These are phyloP conservation scores for Coenobita brevimanus DNA, from an alignment of 1,140 invertebrate species.

Conservation along the genomic window DNA sequence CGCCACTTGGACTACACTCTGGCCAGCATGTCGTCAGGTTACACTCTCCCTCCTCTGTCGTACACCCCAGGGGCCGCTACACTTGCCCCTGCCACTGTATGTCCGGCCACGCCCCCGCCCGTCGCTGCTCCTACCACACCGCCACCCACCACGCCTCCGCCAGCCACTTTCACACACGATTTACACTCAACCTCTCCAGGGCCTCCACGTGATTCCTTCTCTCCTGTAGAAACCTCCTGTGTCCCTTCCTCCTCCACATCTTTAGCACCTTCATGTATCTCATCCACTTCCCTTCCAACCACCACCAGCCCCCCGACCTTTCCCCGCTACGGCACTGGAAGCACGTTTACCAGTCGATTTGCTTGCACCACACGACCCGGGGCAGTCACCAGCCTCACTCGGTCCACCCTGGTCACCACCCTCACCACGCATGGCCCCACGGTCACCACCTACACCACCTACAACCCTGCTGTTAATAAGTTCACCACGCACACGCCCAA, in stretches of 20 bases:
- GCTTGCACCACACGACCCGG: constrained; percentile 14
- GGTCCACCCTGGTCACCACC: constrained; percentile 19
- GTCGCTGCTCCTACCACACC: constrained; percentile 6
- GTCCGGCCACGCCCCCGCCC: background rate
- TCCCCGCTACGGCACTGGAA: constrained; percentile 21
- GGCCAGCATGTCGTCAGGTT: constrained; percentile 65
- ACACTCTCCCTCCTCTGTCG: constrained; percentile 46
- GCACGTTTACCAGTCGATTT: constrained; percentile 28
- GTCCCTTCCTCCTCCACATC: background rate
- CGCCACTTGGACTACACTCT: constrained; percentile 65
- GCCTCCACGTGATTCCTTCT: background rate
- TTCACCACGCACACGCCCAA: constrained; percentile 41
- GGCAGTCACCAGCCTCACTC: constrained; percentile 9
- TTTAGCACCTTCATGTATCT: background rate
- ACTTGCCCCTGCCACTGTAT: background rate
- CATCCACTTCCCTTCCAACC: background rate
- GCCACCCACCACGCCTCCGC: background rate
- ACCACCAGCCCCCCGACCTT: background rate
- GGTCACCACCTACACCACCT: constrained; percentile 49
- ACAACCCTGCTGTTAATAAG: constrained; percentile 38
- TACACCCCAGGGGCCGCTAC: constrained; percentile 12
- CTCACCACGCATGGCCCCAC: constrained; percentile 30
- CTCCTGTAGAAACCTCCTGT: background rate
- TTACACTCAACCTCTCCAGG: background rate
- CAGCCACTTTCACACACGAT: background rate